Conservation (phyloP, 2,797 vertebrate genomes). For the Bucorvus abyssinicus region DNA sequence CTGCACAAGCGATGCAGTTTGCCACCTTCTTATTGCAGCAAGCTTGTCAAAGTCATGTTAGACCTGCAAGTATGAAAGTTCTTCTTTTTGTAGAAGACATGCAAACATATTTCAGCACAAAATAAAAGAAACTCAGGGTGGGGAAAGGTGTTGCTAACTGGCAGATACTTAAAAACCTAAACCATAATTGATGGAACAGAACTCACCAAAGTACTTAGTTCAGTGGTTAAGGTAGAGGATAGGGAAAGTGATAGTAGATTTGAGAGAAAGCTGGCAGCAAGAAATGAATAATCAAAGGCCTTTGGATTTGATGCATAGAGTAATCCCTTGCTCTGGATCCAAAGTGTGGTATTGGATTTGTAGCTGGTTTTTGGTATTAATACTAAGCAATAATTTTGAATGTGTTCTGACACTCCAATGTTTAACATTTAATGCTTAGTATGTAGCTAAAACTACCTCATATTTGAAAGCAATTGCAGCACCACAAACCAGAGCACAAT, state of each 20-base stretch:
- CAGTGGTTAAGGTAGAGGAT: neutral
- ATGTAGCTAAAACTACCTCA: accelerated
- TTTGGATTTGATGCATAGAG: neutral
- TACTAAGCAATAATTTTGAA: neutral
- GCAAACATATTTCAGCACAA: neutral
- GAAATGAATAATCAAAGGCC: neutral
- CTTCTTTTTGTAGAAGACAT: neutral
- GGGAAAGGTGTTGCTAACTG: neutral
- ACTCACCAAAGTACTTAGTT: neutral
- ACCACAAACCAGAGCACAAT: neutral
- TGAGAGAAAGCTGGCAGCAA: neutral
- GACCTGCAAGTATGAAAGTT: conserved; percentile 88
- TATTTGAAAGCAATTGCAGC: neutral
- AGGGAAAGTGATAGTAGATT: neutral
- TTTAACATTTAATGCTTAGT: neutral
- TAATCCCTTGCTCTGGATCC: neutral
- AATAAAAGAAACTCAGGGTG: neutral
- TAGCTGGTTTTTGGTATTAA: neutral
- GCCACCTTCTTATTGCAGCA: conserved; percentile 92
- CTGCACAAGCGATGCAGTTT: conserved; percentile 91
- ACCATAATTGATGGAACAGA: neutral
- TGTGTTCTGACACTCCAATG: neutral
- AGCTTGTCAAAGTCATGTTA: conserved; percentile 93
- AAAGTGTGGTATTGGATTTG: neutral
- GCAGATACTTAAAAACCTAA: neutral